phyloP scores from a whole-genome alignment of 2,797 vertebrate genomes.

The Phoxinus dragarum region DNA sequence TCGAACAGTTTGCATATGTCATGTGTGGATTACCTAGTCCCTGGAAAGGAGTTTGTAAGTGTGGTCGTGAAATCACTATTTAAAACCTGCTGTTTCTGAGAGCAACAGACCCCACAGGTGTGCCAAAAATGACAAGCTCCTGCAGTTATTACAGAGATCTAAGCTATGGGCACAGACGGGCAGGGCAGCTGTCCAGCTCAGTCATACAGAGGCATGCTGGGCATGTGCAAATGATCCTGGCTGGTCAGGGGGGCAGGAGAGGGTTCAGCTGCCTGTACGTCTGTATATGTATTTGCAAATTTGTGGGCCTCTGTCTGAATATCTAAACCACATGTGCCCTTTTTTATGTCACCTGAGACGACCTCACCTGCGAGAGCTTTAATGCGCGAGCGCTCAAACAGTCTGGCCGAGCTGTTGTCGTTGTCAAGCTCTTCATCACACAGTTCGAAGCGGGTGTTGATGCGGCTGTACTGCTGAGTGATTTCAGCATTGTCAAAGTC shows the following conservation, averaged over 20 bases:
- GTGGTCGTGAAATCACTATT: conserved; percentile 65
- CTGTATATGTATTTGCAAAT: conserved; percentile 31
- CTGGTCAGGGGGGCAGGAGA: conserved; percentile 62
- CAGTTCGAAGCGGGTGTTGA: conserved; percentile 90
- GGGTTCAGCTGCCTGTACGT: conserved; percentile 65
- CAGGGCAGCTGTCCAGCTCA: conserved; percentile 79
- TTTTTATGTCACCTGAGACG: conserved; percentile 33
- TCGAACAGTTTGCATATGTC: background rate
- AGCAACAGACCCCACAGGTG: conserved; percentile 69
- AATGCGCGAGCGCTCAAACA: conserved; percentile 97
- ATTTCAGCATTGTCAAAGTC: conserved; percentile 95
- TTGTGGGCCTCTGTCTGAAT: conserved; percentile 38
- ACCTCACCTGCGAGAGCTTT: conserved; percentile 94
- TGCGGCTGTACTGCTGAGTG: conserved; percentile 91
- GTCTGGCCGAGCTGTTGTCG: conserved; percentile 93
- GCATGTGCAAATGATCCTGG: conserved; percentile 76
- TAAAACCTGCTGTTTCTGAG: conserved; percentile 63
- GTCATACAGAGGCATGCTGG: conserved; percentile 71
- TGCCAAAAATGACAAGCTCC: conserved; percentile 68
- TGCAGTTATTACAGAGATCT: conserved; percentile 70
- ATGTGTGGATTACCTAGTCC: background rate
- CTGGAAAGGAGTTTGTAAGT: conserved; percentile 19
- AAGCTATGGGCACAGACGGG: conserved; percentile 60
- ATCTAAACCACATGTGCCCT: conserved; percentile 15
- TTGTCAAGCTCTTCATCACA: conserved; percentile 93